Evolutionary conservation across 1,140 invertebrate genomes (phyloP).

Genomic region (Varroa destructor): DNA sequence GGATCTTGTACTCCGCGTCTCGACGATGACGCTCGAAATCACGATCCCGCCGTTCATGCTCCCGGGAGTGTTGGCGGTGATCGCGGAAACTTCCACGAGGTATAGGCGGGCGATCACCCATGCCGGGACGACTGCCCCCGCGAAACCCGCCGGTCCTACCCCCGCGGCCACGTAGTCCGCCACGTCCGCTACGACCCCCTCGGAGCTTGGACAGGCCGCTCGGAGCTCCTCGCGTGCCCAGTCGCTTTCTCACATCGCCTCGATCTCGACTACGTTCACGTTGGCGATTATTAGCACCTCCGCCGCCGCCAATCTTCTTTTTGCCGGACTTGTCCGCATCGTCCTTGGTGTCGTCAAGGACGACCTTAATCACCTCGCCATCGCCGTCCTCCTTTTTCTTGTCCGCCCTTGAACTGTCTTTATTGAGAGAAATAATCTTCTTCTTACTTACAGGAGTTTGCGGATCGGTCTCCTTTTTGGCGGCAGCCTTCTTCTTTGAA

Average conservation of each 20-base stretch:
- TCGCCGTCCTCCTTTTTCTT: conserved; percentile 25
- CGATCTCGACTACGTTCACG: conserved; percentile 15
- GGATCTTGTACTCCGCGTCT: conserved; percentile 14
- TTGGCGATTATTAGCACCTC: too few relatives aligned
- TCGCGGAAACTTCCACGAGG: conserved; percentile 4
- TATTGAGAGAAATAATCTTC: conserved; percentile 3
- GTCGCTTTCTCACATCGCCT: conserved; percentile 19
- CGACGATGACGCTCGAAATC: conserved; percentile 9
- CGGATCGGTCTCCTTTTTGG: conserved; percentile 9
- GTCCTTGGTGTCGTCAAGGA: background rate
- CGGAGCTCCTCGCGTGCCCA: background rate
- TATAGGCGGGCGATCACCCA: background rate
- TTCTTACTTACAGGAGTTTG: background rate
- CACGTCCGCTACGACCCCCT: conserved; percentile 20
- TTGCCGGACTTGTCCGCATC: background rate
- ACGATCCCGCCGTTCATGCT: conserved; percentile 8
- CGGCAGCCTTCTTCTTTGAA: conserved; percentile 20
- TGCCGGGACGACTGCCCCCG: conserved; percentile 4
- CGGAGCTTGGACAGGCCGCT: conserved; percentile 13
- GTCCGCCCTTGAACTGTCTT: background rate
- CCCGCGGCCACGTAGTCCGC: conserved; percentile 2
- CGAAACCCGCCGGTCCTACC: conserved; percentile 6
- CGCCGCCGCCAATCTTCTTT: too few relatives aligned
- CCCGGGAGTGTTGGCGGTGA: background rate
- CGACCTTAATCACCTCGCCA: conserved; percentile 12